These are phyloP conservation scores for Trinorchestia longiramus DNA, from an alignment of 1,140 invertebrate genomes.

Conservation along the genomic window DNA sequence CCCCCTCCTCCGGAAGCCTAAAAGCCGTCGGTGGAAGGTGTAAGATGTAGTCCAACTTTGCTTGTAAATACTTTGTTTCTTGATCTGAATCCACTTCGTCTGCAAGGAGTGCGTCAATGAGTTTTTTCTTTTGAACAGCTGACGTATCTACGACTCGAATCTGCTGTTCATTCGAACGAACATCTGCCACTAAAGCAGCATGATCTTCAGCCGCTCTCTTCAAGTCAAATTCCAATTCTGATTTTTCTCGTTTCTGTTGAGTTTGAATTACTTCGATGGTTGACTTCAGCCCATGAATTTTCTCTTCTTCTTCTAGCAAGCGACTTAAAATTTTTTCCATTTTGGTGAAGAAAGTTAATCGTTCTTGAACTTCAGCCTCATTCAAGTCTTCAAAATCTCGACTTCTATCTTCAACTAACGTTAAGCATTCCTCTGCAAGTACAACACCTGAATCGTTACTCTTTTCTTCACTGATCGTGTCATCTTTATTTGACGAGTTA, in stretches of 20 bases:
- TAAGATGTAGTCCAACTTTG: conserved; percentile 64
- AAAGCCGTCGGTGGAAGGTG: conserved; percentile 65
- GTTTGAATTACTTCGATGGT: conserved; percentile 57
- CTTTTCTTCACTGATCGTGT: conserved; percentile 70
- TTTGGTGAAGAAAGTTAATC: conserved; percentile 51
- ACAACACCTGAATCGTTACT: conserved; percentile 74
- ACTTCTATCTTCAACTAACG: conserved; percentile 11
- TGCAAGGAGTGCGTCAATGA: conserved; percentile 74
- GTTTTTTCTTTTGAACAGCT: conserved; percentile 77
- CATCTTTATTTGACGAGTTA: conserved; percentile 64
- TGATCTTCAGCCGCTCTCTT: conserved; percentile 68
- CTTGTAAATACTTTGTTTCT: conserved; percentile 52
- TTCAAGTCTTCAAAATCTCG: conserved; percentile 7
- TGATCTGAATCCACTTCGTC: conserved; percentile 55
- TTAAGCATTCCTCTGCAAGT: conserved; percentile 68
- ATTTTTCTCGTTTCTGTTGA: conserved; percentile 60
- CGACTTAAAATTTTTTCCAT: conserved; percentile 62
- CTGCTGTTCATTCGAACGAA: conserved; percentile 76
- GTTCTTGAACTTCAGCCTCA: conserved; percentile 35
- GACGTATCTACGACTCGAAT: conserved; percentile 76
- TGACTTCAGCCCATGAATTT: conserved; percentile 56
- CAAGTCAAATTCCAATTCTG: conserved; percentile 68
- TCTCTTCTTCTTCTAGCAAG: conserved; percentile 64
- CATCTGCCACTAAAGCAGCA: conserved; percentile 76
- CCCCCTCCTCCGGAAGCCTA: conserved; percentile 55